phyloP scores from a whole-genome alignment of 2,113 vertebrate species.

The Plestiodon gilberti region DNA sequence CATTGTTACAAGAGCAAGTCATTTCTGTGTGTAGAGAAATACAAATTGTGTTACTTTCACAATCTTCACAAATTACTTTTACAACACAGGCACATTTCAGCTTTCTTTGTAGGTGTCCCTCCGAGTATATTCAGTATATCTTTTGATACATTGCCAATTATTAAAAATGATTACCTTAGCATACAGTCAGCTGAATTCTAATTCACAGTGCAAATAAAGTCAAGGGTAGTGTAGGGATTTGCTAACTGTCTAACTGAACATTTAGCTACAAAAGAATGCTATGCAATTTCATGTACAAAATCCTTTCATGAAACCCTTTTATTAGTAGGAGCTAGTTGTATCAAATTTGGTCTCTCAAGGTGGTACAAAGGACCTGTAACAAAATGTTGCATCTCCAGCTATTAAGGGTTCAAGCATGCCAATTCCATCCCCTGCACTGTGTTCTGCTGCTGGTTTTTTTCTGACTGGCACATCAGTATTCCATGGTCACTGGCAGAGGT shows the following conservation, averaged over 20 bases:
- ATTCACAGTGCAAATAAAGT: background rate
- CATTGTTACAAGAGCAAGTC: background rate
- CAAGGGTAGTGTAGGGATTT: background rate
- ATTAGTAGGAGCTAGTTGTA: background rate
- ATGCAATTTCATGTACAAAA: background rate
- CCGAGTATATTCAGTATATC: background rate
- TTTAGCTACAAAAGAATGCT: background rate
- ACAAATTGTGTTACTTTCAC: background rate
- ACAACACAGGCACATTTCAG: background rate
- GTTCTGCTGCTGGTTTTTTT: too few species aligned
- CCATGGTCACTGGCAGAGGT: too few species aligned
- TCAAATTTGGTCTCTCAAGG: background rate
- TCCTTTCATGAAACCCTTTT: background rate
- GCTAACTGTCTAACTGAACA: background rate
- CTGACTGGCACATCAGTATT: too few species aligned
- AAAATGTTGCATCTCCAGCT: too few species aligned
- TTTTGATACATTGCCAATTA: background rate
- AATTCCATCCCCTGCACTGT: too few species aligned
- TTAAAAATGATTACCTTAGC: background rate
- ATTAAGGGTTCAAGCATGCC: too few species aligned
- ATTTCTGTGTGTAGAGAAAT: background rate
- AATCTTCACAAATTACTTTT: background rate
- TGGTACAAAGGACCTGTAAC: background rate
- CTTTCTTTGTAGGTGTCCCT: background rate
- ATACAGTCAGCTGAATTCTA: background rate